Percentiles rank a stretch among this genome's conserved stretches.
phyloP scores from a whole-genome alignment of 2,113 vertebrate genomes.

The Smithornis capensis region DNA sequence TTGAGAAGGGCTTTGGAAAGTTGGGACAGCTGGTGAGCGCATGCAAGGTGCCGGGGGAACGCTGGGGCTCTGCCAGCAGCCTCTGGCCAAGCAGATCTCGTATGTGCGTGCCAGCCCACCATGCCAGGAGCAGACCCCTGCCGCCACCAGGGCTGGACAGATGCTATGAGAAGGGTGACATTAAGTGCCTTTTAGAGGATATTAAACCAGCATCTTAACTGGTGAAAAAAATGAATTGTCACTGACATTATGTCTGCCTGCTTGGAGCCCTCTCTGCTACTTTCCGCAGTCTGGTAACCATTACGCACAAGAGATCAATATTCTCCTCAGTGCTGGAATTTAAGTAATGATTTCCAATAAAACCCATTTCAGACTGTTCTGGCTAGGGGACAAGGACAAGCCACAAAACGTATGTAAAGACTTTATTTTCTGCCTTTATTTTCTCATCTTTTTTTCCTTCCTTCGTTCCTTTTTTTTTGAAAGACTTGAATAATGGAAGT shows the following conservation, averaged over 20 bases:
- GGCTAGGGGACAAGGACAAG: constrained; percentile 71
- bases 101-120: constrained; percentile 32
- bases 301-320: constrained; percentile 76
- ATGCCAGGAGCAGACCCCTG: constrained; percentile 60
- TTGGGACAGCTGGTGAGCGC: constrained; percentile 71
- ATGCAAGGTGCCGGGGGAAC: constrained; percentile 47
- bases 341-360: constrained; percentile 85
- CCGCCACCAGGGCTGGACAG: constrained; percentile 55
- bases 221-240: constrained; percentile 79
- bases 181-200: constrained; percentile 81
- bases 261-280: constrained; percentile 70
- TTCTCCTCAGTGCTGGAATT: constrained; percentile 68
- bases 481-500: constrained; percentile 75
- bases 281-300: constrained; percentile 78
- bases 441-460: background rate
- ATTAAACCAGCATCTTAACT: constrained; percentile 80
- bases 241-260: constrained; percentile 72
- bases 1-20: constrained; percentile 71
- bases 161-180: constrained; percentile 73
- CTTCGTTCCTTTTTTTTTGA: background rate
- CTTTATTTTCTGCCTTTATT: constrained; percentile 1
- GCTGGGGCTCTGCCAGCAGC: constrained; percentile 31
- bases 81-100: constrained; percentile 38
- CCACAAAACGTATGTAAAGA: constrained; percentile 62
- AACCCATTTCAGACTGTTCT: constrained; percentile 72